Conservation (phyloP, 2,888 invertebrate species). For the Trichopoda pennipes region DNA sequence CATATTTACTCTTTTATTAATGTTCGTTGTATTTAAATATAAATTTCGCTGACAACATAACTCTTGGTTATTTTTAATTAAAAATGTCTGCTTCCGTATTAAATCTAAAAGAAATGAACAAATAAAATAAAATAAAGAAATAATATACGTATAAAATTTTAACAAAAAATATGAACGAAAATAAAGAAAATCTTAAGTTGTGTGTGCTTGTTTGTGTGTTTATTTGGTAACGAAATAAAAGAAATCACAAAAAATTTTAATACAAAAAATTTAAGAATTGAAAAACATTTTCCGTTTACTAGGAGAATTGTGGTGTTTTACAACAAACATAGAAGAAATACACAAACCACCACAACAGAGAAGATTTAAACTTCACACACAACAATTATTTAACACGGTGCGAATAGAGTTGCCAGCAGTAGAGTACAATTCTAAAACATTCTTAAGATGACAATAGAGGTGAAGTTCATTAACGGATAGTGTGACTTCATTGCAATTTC, state of each 20-base stretch:
- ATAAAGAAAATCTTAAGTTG: slow-evolving; percentile 42
- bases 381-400: neutral
- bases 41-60: slow-evolving; percentile 47
- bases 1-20: neutral
- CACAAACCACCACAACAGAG: slow-evolving; percentile 37
- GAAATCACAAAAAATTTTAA: slow-evolving; percentile 23
- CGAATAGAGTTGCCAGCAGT: slow-evolving; percentile 44
- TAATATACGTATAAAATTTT: slow-evolving; percentile 32
- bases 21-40: slow-evolving; percentile 16
- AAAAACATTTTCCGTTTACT: slow-evolving; percentile 60
- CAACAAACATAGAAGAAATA: slow-evolving; percentile 50
- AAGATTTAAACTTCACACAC: slow-evolving; percentile 40
- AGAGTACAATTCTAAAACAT: neutral
- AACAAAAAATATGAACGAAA: slow-evolving; percentile 32
- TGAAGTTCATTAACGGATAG: too few relatives aligned
- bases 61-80: slow-evolving; percentile 65
- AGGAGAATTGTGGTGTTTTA: slow-evolving; percentile 53
- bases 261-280: slow-evolving; percentile 19
- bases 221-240: slow-evolving; percentile 17
- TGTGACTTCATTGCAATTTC: too few relatives aligned
- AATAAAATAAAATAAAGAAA: slow-evolving; percentile 50
- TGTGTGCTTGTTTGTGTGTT: slow-evolving; percentile 9
- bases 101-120: slow-evolving; percentile 10
- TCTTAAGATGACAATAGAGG: too few relatives aligned
- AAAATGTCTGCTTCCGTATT: slow-evolving; percentile 64